Conservation (phyloP, 2,113 vertebrate genomes). For the Bambusicola thoracicus region DNA sequence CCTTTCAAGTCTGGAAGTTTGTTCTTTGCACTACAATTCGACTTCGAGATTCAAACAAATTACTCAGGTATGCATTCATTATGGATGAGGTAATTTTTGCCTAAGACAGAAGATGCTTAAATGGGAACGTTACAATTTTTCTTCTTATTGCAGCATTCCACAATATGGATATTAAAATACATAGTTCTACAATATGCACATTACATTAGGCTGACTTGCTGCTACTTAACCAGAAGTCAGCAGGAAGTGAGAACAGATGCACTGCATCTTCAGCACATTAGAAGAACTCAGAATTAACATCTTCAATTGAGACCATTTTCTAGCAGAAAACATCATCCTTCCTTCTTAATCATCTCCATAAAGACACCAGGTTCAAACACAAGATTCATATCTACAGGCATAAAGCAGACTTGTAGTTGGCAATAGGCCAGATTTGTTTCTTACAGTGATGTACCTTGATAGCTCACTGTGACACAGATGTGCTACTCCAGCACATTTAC, state of each 20-base stretch:
- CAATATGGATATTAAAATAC: not conserved
- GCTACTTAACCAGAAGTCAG: not conserved
- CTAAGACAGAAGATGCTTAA: not conserved
- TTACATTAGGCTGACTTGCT: not conserved
- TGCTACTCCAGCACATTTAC: not conserved
- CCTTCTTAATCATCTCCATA: conserved; percentile 16
- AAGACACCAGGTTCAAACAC: conserved; percentile 1
- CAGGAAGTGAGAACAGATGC: conserved; percentile 1
- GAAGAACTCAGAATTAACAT: conserved; percentile 25
- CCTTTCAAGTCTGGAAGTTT: not conserved
- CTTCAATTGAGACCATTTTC: not conserved
- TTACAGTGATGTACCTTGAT: not conserved
- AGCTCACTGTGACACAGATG: not conserved
- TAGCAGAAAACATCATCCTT: conserved; percentile 3
- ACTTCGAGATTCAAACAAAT: not conserved
- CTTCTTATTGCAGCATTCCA: not conserved
- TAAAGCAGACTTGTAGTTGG: not conserved
- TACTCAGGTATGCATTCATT: not conserved
- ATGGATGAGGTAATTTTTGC: not conserved
- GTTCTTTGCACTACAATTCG: not conserved
- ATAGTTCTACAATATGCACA: not conserved
- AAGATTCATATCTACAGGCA: conserved; percentile 2
- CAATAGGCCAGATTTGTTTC: not conserved
- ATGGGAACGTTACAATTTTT: not conserved
- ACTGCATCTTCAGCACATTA: not conserved